Conservation (phyloP, 1,140 invertebrate species). For the Zophobas atratus region DNA sequence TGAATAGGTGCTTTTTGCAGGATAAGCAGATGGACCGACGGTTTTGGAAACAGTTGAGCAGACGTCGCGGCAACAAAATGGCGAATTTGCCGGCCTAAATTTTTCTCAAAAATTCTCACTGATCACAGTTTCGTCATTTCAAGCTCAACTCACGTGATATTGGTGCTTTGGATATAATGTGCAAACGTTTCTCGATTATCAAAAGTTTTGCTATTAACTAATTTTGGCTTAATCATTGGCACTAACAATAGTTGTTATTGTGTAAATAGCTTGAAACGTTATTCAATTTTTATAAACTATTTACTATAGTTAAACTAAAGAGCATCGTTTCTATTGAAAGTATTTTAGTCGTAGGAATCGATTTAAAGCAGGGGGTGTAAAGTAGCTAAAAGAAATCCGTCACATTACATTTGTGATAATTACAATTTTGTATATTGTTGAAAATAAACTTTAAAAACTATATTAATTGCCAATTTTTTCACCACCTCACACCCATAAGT, state of each 20-base stretch:
- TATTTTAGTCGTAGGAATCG: constrained; percentile 43
- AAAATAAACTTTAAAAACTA: constrained; percentile 47
- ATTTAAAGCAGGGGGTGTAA: constrained; percentile 39
- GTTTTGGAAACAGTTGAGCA: constrained; percentile 73
- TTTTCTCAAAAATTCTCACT: constrained; percentile 13
- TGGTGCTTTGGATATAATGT: constrained; percentile 52
- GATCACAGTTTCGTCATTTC: constrained; percentile 47
- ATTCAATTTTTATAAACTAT: constrained; percentile 49
- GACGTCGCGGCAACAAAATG: constrained; percentile 67
- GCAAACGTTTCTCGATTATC: constrained; percentile 32
- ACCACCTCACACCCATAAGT: not conserved
- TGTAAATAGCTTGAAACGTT: constrained; percentile 47
- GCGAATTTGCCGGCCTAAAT: constrained; percentile 62
- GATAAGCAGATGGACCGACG: constrained; percentile 71
- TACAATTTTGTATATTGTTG: constrained; percentile 46
- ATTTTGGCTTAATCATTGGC: constrained; percentile 44
- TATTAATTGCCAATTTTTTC: not conserved
- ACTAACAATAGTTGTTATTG: constrained; percentile 40
- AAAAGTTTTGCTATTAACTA: constrained; percentile 31
- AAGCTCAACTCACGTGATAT: constrained; percentile 57
- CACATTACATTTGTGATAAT: constrained; percentile 49
- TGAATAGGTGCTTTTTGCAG: constrained; percentile 60
- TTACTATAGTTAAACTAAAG: constrained; percentile 30
- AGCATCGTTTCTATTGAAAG: constrained; percentile 41
- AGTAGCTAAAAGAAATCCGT: constrained; percentile 43